A percentile compares a stretch with the other conserved stretches of the same genome.
These are phyloP conservation scores for Pogonomyrmex californicus DNA, from an alignment of 1,140 invertebrate genomes.

Conservation along the genomic window DNA sequence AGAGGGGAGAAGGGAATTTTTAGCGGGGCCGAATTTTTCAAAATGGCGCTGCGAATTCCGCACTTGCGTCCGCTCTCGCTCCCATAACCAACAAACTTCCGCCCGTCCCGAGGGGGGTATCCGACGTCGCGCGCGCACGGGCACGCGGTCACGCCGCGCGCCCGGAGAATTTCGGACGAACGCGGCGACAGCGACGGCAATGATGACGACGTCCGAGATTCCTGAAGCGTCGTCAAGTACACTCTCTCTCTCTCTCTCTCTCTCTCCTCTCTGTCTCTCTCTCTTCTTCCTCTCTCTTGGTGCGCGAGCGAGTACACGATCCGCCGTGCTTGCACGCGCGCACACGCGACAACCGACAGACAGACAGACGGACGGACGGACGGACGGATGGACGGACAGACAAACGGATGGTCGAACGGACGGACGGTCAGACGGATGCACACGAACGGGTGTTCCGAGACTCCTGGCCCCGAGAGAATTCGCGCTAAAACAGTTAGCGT, in stretches of 20 bases:
- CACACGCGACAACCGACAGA: conserved; percentile 26
- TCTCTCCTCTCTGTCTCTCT: background rate
- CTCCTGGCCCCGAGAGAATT: conserved; percentile 26
- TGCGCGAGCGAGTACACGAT: background rate
- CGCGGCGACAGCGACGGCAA: background rate
- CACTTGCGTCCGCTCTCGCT: conserved; percentile 79
- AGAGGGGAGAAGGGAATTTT: conserved; percentile 69
- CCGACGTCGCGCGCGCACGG: background rate
- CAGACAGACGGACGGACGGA: background rate
- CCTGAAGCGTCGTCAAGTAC: background rate
- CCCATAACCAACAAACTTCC: conserved; percentile 79
- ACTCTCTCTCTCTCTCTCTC: background rate
- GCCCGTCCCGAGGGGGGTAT: background rate
- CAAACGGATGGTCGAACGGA: background rate
- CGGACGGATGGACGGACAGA: background rate
- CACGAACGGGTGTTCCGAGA: conserved; percentile 26
- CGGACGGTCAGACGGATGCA: conserved; percentile 4
- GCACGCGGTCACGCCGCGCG: background rate
- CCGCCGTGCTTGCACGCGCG: conserved; percentile 33
- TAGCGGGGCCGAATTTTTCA: conserved; percentile 83
- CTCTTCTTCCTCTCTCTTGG: background rate
- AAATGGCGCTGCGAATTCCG: conserved; percentile 85
- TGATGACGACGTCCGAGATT: background rate
- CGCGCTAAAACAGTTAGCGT: conserved; percentile 36
- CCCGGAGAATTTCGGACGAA: background rate